Percentiles rank a stretch among this genome's conserved stretches.
phyloP scores from a whole-genome alignment of 2,888 invertebrate species.

The Sympetrum striolatum region DNA sequence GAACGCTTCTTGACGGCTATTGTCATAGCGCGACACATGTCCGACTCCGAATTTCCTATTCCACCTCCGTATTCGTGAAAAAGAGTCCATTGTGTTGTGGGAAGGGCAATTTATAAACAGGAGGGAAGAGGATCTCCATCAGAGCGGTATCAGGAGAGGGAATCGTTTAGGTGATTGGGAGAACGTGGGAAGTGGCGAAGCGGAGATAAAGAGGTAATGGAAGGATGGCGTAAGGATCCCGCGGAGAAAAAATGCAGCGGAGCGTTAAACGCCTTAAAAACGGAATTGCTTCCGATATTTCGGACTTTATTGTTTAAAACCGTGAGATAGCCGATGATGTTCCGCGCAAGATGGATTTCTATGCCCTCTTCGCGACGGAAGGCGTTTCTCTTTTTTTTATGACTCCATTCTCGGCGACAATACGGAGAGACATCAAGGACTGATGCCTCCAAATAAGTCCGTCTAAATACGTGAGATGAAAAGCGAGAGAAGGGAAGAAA shows the following conservation, averaged over 20 bases:
- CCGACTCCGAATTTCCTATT: background rate
- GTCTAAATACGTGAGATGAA: constrained; percentile 24
- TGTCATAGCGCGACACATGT: constrained; percentile 1
- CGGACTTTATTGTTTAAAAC: background rate
- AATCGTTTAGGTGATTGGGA: background rate
- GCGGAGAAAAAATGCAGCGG: background rate
- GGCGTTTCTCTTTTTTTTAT: background rate
- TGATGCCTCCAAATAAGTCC: constrained; percentile 24
- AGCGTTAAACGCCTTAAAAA: background rate
- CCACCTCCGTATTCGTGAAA: background rate
- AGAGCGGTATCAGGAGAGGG: background rate
- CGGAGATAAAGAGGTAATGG: background rate
- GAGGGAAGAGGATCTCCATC: background rate
- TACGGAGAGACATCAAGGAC: background rate
- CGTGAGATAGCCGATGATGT: background rate
- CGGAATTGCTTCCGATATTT: background rate
- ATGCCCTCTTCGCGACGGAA: background rate
- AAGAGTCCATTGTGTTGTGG: background rate
- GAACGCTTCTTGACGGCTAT: background rate
- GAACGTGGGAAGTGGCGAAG: background rate
- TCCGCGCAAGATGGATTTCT: background rate
- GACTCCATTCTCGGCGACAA: constrained; percentile 7
- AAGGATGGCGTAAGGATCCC: background rate
- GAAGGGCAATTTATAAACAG: background rate
- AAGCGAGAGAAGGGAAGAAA: background rate